Conservation (phyloP, 2,888 invertebrate species). For the Drosophila tripunctata region DNA sequence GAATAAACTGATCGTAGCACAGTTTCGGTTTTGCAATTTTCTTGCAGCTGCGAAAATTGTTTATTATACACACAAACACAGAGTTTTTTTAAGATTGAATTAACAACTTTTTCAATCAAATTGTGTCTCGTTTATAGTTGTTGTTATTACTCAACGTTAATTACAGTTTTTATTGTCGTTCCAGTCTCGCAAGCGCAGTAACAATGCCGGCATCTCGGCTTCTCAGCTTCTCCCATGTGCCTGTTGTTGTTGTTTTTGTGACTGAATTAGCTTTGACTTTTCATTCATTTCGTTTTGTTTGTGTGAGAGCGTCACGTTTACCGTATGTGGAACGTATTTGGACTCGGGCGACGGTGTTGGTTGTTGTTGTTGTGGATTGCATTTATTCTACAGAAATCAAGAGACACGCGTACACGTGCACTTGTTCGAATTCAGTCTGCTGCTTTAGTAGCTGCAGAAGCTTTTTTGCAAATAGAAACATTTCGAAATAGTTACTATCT, state of each 20-base stretch:
- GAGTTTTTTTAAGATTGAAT: constrained; percentile 24
- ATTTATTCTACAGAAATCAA: not conserved
- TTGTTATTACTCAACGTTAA: constrained; percentile 39
- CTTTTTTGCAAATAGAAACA: not conserved
- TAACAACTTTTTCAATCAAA: constrained; percentile 26
- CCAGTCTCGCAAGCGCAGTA: constrained; percentile 6
- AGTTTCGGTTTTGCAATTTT: constrained; percentile 38
- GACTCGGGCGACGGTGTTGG: constrained; percentile 2
- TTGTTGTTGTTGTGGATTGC: not conserved
- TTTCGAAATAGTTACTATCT: too few relatives aligned
- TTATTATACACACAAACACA: not conserved
- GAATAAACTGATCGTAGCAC: too few relatives aligned
- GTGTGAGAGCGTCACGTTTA: constrained; percentile 30
- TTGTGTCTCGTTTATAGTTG: not conserved
- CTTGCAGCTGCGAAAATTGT: constrained; percentile 24
- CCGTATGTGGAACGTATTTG: constrained; percentile 3
- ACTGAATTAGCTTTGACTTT: constrained; percentile 13
- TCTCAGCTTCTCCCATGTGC: constrained; percentile 5
- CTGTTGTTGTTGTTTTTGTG: constrained; percentile 3
- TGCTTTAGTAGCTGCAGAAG: not conserved
- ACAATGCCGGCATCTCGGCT: constrained; percentile 4
- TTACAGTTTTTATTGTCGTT: constrained; percentile 6
- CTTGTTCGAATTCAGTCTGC: not conserved
- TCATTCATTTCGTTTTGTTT: constrained; percentile 20
- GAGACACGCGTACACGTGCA: not conserved